A percentile compares a stretch with the other conserved stretches of the same genome.
These are phyloP conservation scores for Naso thynnoides DNA, from an alignment of 2,797 vertebrate species.

Conservation along the genomic window DNA sequence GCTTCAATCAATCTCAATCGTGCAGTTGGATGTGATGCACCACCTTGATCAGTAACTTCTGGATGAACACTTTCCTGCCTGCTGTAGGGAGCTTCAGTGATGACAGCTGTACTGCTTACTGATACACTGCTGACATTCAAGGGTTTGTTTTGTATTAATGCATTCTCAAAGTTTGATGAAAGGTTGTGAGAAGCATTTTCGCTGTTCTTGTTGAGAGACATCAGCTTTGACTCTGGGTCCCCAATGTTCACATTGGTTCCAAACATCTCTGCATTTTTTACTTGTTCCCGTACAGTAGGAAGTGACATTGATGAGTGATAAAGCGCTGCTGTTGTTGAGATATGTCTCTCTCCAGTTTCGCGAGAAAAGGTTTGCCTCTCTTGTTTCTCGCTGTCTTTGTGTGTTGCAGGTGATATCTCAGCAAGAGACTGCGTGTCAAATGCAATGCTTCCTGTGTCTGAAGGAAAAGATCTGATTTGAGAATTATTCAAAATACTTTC, in stretches of 20 bases:
- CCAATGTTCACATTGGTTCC: slow-evolving; percentile 1
- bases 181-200: slow-evolving; percentile 27
- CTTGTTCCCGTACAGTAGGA: slow-evolving; percentile 19
- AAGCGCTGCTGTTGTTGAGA: slow-evolving; percentile 27
- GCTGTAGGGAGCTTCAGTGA: slow-evolving; percentile 26
- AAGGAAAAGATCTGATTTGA: slow-evolving; percentile 28
- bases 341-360: slow-evolving; percentile 21
- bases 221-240: slow-evolving; percentile 21
- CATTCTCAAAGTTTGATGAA: slow-evolving; percentile 32
- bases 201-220: slow-evolving; percentile 35
- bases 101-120: slow-evolving; percentile 35
- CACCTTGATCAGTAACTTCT: slow-evolving; percentile 38
- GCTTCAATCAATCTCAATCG: slow-evolving; percentile 41
- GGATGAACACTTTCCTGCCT: slow-evolving; percentile 26
- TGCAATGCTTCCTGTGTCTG: slow-evolving; percentile 14
- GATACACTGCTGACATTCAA: slow-evolving; percentile 28
- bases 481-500: slow-evolving; percentile 36
- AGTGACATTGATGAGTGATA: slow-evolving; percentile 35
- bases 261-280: slow-evolving; percentile 14
- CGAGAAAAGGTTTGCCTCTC: background rate
- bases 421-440: slow-evolving; percentile 13
- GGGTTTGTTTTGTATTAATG: slow-evolving; percentile 15
- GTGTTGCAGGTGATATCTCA: slow-evolving; percentile 34
- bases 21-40: slow-evolving; percentile 45
- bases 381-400: slow-evolving; percentile 25